Conservation (phyloP, 2,113 vertebrate species). For the Alouatta palliata region DNA sequence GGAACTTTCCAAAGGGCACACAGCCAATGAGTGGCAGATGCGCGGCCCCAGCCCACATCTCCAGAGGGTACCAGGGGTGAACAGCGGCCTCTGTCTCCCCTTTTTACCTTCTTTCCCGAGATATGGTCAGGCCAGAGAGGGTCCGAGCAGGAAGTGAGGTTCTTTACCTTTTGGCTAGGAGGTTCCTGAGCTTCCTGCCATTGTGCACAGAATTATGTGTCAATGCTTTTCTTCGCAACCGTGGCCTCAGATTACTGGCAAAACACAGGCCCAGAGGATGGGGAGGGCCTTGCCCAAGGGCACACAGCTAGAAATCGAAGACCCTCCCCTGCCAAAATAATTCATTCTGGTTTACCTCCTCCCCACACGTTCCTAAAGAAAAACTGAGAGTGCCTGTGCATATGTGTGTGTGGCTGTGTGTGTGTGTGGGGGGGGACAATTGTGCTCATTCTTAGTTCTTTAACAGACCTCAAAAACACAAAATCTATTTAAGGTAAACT, state of each 20-base stretch:
- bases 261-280: neutral
- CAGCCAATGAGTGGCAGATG: neutral
- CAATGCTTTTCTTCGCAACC: neutral
- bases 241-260: neutral
- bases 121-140: neutral
- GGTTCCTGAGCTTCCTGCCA: neutral
- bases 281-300: neutral
- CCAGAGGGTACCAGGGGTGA: neutral
- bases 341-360: neutral
- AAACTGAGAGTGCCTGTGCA: neutral
- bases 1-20: neutral
- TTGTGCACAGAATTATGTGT: neutral
- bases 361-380: neutral
- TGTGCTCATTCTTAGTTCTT: neutral
- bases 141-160: neutral
- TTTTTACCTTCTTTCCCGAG: neutral
- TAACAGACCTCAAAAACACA: constrained; percentile 53
- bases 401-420: no score
- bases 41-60: neutral
- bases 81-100: no score
- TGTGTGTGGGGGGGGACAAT: neutral
- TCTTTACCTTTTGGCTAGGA: neutral
- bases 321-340: neutral
- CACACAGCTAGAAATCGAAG: neutral
- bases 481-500: constrained; percentile 82